phyloP scores from a whole-genome alignment of 1,140 invertebrate species.

The Notospermus geniculatus region DNA sequence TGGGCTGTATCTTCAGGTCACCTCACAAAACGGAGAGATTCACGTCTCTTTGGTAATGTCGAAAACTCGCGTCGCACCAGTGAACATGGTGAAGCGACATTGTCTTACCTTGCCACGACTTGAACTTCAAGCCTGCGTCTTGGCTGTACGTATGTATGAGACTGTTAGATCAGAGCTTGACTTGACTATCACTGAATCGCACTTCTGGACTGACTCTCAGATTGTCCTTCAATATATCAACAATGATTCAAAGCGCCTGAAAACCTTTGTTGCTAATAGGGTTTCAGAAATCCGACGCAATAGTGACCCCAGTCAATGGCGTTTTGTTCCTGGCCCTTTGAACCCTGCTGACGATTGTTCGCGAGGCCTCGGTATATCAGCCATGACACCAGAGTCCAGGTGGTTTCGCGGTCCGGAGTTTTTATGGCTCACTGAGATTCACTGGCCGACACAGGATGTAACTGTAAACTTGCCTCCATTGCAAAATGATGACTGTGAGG shows the following conservation, averaged over 20 bases:
- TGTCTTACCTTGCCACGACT: slow-evolving; percentile 22
- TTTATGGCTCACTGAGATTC: slow-evolving; percentile 4
- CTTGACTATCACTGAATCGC: not conserved
- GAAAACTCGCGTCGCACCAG: slow-evolving; percentile 28
- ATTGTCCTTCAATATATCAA: slow-evolving; percentile 21
- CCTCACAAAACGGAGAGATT: not conserved
- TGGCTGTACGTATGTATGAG: slow-evolving; percentile 23
- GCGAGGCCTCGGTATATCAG: slow-evolving; percentile 16
- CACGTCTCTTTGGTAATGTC: slow-evolving; percentile 26
- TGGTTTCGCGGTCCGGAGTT: slow-evolving; percentile 31
- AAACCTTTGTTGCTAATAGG: slow-evolving; percentile 27
- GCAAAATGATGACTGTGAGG: not conserved
- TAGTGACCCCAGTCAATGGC: slow-evolving; percentile 21
- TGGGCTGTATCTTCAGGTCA: slow-evolving; percentile 26
- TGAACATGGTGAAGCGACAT: slow-evolving; percentile 4
- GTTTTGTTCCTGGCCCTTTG: slow-evolving; percentile 14
- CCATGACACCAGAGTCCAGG: slow-evolving; percentile 4
- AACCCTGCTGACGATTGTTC: slow-evolving; percentile 29
- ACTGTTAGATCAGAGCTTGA: slow-evolving; percentile 19
- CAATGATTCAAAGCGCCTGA: slow-evolving; percentile 24
- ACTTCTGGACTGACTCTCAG: slow-evolving; percentile 26
- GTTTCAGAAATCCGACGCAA: slow-evolving; percentile 21
- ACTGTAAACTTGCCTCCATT: not conserved
- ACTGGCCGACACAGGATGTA: not conserved
- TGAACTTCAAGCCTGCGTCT: slow-evolving; percentile 26